Conservation (phyloP, 1,140 invertebrate genomes). For the Pomacea maculata region DNA sequence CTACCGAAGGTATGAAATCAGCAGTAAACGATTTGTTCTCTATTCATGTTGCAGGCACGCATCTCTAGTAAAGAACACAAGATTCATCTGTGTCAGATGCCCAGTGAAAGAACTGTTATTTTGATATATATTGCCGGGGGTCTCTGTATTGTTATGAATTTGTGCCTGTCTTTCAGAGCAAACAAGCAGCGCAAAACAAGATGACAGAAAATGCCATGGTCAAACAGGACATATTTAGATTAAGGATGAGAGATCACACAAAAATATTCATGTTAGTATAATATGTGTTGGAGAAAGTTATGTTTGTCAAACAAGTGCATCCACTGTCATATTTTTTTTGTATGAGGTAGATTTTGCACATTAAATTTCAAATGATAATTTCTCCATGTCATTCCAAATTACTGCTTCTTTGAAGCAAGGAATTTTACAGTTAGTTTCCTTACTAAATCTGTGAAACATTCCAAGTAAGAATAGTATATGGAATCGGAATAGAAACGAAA, state of each 20-base stretch:
- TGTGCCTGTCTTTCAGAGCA: slow-evolving; percentile 29
- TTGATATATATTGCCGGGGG: slow-evolving; percentile 58
- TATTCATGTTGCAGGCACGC: slow-evolving; percentile 70
- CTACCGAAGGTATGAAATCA: neutral
- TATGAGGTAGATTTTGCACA: no score
- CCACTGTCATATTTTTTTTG: no score
- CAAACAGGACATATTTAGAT: neutral
- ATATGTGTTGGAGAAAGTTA: neutral
- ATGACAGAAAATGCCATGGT: neutral
- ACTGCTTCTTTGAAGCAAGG: no score
- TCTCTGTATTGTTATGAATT: slow-evolving; percentile 34
- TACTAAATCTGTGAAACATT: no score
- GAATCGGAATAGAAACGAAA: no score
- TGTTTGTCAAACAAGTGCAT: neutral
- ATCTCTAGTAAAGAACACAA: slow-evolving; percentile 76
- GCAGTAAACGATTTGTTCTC: neutral
- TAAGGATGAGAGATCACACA: neutral
- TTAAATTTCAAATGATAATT: no score
- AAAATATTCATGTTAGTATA: neutral
- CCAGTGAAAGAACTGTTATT: slow-evolving; percentile 75
- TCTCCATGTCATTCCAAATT: no score
- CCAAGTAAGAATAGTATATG: no score
- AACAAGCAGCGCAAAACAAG: slow-evolving; percentile 17
- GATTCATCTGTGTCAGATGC: slow-evolving; percentile 79
- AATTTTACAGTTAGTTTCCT: no score